A percentile compares a stretch with the other conserved stretches of the same genome.
Evolutionary conservation across 2,888 invertebrate species (phyloP).

Genomic region (Cryptus armator): DNA sequence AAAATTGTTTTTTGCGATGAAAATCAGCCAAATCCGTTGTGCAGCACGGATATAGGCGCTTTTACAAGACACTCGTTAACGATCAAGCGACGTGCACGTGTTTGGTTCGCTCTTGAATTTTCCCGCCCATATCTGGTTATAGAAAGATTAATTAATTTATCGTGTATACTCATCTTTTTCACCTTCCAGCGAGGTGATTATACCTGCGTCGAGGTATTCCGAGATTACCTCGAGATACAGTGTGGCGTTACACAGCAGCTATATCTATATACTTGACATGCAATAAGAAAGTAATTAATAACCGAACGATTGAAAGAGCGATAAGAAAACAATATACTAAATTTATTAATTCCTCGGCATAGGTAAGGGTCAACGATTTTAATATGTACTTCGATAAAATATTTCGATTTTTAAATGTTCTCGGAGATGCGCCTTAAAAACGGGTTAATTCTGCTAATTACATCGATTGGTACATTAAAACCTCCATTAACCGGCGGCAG

Average conservation of each 20-base stretch:
- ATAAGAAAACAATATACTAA: slow-evolving; percentile 20
- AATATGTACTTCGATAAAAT: slow-evolving; percentile 65
- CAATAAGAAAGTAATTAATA: slow-evolving; percentile 48
- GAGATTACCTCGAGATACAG: slow-evolving; percentile 27
- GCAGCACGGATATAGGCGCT: slow-evolving; percentile 49
- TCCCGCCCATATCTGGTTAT: slow-evolving; percentile 36
- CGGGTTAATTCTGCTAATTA: too few species aligned
- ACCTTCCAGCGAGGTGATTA: slow-evolving; percentile 13
- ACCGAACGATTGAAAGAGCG: slow-evolving; percentile 33
- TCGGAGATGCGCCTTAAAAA: not conserved
- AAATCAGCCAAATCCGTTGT: not conserved
- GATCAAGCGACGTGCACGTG: slow-evolving; percentile 40
- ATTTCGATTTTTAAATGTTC: not conserved
- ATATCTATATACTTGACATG: not conserved
- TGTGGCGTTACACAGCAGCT: not conserved
- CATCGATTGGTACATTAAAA: too few species aligned
- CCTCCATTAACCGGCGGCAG: too few species aligned
- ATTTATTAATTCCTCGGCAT: not conserved
- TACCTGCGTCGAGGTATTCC: slow-evolving; percentile 38
- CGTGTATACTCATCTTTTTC: slow-evolving; percentile 51
- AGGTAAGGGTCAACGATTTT: slow-evolving; percentile 29
- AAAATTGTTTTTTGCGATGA: not conserved
- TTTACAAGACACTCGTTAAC: slow-evolving; percentile 61
- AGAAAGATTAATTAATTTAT: slow-evolving; percentile 65
- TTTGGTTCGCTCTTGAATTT: slow-evolving; percentile 28